Percentiles rank a stretch among this genome's conserved stretches.
Evolutionary conservation across 1,140 invertebrate species (phyloP).

Genomic region (Arion vulgaris): DNA sequence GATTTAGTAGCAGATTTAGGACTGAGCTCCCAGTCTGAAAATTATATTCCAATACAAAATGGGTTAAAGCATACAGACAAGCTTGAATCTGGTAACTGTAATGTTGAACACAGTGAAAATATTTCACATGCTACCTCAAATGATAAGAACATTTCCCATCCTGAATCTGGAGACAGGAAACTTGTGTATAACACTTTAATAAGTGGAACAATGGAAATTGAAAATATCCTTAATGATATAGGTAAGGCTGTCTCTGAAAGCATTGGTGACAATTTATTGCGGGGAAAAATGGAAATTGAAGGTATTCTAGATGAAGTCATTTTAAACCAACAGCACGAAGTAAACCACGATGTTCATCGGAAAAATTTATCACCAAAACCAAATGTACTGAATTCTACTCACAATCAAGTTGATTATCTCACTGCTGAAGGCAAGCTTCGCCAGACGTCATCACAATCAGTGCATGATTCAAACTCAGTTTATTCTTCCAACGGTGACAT

Average conservation of each 20-base stretch:
- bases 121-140: not conserved
- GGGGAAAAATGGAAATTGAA: constrained; percentile 34
- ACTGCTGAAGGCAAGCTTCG: not conserved
- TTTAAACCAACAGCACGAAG: not conserved
- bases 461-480: not conserved
- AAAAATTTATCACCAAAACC: not conserved
- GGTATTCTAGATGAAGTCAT: constrained; percentile 20
- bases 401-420: not conserved
- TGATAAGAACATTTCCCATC: not conserved
- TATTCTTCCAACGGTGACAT: not conserved
- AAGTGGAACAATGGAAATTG: constrained; percentile 35
- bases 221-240: constrained; percentile 14
- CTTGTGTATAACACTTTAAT: constrained; percentile 9
- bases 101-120: not conserved
- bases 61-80: not conserved
- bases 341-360: not conserved
- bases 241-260: not conserved
- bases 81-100: too few species aligned
- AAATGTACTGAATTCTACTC: constrained; percentile 6
- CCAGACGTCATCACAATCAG: not conserved
- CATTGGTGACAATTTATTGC: constrained; percentile 20
- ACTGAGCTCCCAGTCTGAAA: not conserved
- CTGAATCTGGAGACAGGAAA: not conserved
- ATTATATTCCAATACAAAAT: not conserved
- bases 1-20: constrained; percentile 18